Conservation (phyloP, 2,797 vertebrate genomes). For the Yasuhikotakia modesta region DNA sequence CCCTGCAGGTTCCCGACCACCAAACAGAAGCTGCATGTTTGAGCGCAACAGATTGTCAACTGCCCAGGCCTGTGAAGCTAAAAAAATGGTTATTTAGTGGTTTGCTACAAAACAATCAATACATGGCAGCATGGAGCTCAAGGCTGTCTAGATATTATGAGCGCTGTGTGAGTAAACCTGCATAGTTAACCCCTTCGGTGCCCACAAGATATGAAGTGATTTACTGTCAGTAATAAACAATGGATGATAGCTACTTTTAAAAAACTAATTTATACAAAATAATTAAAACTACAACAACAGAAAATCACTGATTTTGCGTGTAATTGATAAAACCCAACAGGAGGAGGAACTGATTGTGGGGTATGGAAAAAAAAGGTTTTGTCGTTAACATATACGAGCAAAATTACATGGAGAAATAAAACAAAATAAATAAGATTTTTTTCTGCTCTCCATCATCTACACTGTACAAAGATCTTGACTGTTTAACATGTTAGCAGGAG, state of each 20-base stretch:
- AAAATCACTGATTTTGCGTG: constrained; percentile 18
- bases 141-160: constrained; percentile 22
- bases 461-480: constrained; percentile 25
- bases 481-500: constrained; percentile 4
- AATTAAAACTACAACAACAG: constrained; percentile 5
- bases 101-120: constrained; percentile 17
- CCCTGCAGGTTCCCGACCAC: neutral
- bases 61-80: constrained; percentile 39
- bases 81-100: constrained; percentile 30
- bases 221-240: constrained; percentile 3
- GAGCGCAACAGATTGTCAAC: constrained; percentile 44
- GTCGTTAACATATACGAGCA: neutral
- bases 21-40: constrained; percentile 1
- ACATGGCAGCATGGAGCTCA: constrained; percentile 32
- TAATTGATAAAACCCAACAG: constrained; percentile 21
- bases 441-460: neutral
- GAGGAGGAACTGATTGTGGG: neutral
- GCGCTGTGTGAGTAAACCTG: constrained; percentile 33
- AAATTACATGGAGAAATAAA: neutral
- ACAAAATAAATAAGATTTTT: constrained; percentile 31
- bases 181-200: constrained; percentile 41
- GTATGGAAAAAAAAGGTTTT: neutral
- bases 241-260: neutral
- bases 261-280: constrained; percentile 18
- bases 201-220: constrained; percentile 20